Percentiles rank a stretch among this genome's conserved stretches.
Conservation (phyloP, 1,140 invertebrate species). For the Drosophila ercepeae region DNA sequence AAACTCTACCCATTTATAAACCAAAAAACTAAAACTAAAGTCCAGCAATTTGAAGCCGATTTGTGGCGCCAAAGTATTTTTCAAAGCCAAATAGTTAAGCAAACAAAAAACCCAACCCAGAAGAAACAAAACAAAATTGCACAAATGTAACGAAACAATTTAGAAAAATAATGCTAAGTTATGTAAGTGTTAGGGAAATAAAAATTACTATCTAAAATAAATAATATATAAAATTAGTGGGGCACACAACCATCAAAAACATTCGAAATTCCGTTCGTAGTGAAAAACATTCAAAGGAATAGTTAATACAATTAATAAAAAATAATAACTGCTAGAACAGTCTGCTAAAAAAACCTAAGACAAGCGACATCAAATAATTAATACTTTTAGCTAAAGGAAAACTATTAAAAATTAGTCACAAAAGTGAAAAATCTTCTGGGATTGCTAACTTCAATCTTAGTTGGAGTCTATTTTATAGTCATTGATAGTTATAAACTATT, state of each 20-base stretch:
- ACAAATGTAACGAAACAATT: constrained; percentile 28
- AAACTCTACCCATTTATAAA: constrained; percentile 12
- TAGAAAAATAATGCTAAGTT: constrained; percentile 32
- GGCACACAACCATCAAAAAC: constrained; percentile 48
- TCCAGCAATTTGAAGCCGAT: constrained; percentile 57
- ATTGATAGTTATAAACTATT: constrained; percentile 44
- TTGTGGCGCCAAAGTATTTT: constrained; percentile 75
- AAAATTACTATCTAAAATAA: constrained; percentile 11
- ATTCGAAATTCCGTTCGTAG: constrained; percentile 71
- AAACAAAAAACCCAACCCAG: constrained; percentile 28
- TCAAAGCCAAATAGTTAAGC: constrained; percentile 83
- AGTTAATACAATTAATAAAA: constrained; percentile 8
- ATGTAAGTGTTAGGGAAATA: constrained; percentile 26
- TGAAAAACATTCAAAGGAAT: constrained; percentile 31
- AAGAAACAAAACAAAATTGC: constrained; percentile 25
- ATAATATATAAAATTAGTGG: constrained; percentile 18
- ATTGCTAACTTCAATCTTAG: constrained; percentile 11
- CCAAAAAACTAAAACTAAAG: constrained; percentile 25
- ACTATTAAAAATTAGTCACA: constrained; percentile 5
- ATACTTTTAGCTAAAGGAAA: constrained; percentile 15
- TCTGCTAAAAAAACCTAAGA: constrained; percentile 18
- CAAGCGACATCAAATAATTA: constrained; percentile 20
- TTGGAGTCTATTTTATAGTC: constrained; percentile 32
- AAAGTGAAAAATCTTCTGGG: constrained; percentile 6
- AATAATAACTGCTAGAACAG: constrained; percentile 1